Evolutionary conservation across 2,113 vertebrate genomes (phyloP).

Genomic region (Hippolais icterina): DNA sequence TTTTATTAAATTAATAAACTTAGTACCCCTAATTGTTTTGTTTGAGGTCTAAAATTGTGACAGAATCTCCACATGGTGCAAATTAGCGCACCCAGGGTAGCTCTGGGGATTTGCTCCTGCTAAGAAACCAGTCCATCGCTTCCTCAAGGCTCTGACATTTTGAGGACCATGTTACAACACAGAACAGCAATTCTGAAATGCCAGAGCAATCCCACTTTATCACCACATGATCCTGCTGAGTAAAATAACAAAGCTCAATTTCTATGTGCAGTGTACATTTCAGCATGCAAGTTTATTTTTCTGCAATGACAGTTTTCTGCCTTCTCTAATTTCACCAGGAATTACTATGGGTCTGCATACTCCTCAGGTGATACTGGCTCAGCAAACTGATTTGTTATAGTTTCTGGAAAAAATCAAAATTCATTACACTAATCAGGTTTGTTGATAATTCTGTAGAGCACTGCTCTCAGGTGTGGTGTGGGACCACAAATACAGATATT

Average conservation of each 20-base stretch:
- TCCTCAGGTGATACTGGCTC: neutral
- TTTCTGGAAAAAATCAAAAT: neutral
- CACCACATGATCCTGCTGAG: neutral
- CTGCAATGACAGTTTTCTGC: neutral
- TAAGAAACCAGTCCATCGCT: neutral
- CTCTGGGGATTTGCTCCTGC: neutral
- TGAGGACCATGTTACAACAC: neutral
- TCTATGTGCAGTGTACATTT: neutral
- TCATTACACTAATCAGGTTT: neutral
- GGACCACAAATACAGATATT: neutral
- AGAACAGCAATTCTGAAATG: conserved; percentile 1
- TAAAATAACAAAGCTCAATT: neutral
- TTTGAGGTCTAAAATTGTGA: neutral
- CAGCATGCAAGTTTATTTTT: neutral
- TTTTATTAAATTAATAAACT: neutral
- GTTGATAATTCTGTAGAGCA: neutral
- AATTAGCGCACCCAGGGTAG: neutral
- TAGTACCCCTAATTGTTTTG: neutral
- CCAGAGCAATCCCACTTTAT: neutral
- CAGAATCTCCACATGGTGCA: neutral
- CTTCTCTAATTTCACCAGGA: neutral
- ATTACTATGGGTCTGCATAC: neutral
- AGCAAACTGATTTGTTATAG: neutral
- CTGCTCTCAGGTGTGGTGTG: neutral
- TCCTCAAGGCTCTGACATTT: conserved; percentile 36